Evolutionary conservation across 2,113 vertebrate genomes (phyloP), one percentile per base, ranked within the genome.

Genomic region (Microcebus ravelobensis): DNA sequence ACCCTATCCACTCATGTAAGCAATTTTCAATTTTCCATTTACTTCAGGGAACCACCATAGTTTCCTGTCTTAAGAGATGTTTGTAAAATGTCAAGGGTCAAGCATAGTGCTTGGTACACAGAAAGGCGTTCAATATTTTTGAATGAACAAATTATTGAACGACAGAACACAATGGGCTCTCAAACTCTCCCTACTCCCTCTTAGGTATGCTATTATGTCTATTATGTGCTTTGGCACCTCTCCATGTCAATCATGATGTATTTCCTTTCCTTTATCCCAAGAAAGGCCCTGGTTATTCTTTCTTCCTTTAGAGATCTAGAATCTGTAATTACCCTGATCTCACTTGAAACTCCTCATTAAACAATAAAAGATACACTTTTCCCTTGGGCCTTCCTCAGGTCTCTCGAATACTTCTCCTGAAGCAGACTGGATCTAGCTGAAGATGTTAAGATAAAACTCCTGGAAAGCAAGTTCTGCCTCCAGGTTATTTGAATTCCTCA

Each of bases 111-210:
- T 87, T 87, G 81, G 87, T 71, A 89, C n/a, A 81, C 5, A 82
- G 34, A 92, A 95, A 91, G 29, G 55, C 25, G 52, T 81, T 95
- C 90, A 96, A 73, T 97, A 97, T 96, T 96, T 96, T 71, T 97
- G 80, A 96, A 96, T 63, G 88, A 96, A 95, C 80, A 94, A 95
- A 96, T 95, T 94, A 92, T 59, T 92, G 65, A 95, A 39, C 13
- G 4, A 92, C 87, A 59, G 61, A 95, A 96, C 61, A 96, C 88
- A 92, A 95, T 73, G 48, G 84, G 61, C 76, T 94, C 86, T 79
- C 71, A 50, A 81, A 70, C 45, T 87, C 71, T 42, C 89, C 68
- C 61, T 36, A 50, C 31, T 90, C 50, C 4, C 5, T 79, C 45
- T 91, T 73, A 79, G 73, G 73, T 86, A 50, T 59, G 65, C 74